Evolutionary conservation across 2,888 invertebrate species (phyloP), one percentile per base, ranked within the genome.

Genomic region (Gandaritis pyraliata): DNA sequence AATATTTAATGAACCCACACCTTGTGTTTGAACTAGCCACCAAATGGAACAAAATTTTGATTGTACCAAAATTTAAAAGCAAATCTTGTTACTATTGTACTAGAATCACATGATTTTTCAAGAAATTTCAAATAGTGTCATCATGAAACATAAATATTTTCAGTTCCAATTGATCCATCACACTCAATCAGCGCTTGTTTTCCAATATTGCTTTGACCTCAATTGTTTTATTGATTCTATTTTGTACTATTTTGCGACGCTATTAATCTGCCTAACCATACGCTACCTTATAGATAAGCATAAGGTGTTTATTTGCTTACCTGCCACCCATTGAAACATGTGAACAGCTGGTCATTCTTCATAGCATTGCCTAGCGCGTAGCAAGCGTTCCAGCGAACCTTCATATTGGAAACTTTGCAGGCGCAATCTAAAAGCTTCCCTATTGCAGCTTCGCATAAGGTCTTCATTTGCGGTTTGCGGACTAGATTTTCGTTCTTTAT

Each of bases 361-460:
- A 98, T 94, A 64, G 96, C 93, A 74, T 95, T 96, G 23, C 97
- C 96, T 59, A 97, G 87, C 0, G 97, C 97, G 81, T 97, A 96
- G 82, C 98, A 98, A 0, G 97, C 95, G 85, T 98, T 98, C 98
- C 98, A 98, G 55, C 97, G 94, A 39, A 97, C 97, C 91, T 98
- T 98, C 94, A 97, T 96, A 81, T 95, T 95, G 52, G 94, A 94
- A 30, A 95, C 95, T 39, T 93, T 93, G 8, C 93, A 94, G 15
- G 96, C 94, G 81, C 95, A 95, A 70, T 95, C 94, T 55, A 96
- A 88, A 47, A 98, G 90, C 72, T 94, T 94, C 69, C 90, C 87
- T 65, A 97, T 93, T 2, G 95, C 95, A 0, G 83, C 81, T 70
- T 94, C 93, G 58, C 94, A 91, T 54, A 94, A 85, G 39, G 90